These are phyloP conservation scores for Papilio glaucus DNA, from an alignment of 1,140 invertebrate species.

Conservation along the genomic window DNA sequence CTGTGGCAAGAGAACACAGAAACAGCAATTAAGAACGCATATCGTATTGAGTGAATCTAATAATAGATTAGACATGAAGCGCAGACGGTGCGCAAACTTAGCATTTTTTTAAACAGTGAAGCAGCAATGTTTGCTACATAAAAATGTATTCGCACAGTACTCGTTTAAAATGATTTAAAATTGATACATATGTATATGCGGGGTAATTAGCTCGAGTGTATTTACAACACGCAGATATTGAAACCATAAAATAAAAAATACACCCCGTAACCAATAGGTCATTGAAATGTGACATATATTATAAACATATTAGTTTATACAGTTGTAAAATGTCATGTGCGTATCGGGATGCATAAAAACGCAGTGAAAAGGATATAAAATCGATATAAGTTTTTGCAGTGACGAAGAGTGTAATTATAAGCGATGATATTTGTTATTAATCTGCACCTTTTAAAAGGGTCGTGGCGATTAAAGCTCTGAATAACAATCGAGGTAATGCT, in stretches of 20 bases:
- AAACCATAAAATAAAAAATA: slow-evolving; percentile 22
- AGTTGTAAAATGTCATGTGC: slow-evolving; percentile 34
- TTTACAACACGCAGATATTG: neutral
- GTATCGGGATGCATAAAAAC: slow-evolving; percentile 42
- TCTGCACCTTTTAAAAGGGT: slow-evolving; percentile 69
- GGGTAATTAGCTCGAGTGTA: neutral
- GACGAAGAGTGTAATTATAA: slow-evolving; percentile 67
- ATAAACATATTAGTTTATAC: slow-evolving; percentile 35
- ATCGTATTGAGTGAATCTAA: too few species aligned
- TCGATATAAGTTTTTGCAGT: slow-evolving; percentile 55
- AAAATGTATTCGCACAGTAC: neutral
- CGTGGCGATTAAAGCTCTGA: slow-evolving; percentile 73
- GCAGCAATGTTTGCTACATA: neutral
- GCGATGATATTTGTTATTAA: slow-evolving; percentile 63
- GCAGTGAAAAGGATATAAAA: slow-evolving; percentile 58
- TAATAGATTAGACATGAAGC: too few species aligned
- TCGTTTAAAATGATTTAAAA: neutral
- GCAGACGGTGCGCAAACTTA: too few species aligned
- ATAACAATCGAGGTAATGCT: slow-evolving; percentile 62
- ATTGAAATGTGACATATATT: slow-evolving; percentile 26
- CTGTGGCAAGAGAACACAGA: too few species aligned
- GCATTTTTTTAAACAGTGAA: too few species aligned
- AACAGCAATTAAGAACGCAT: too few species aligned
- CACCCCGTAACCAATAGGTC: slow-evolving; percentile 11
- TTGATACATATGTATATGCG: neutral